Evolutionary conservation across 1,140 invertebrate species (phyloP).

Genomic region (Listronotus oregonensis): DNA sequence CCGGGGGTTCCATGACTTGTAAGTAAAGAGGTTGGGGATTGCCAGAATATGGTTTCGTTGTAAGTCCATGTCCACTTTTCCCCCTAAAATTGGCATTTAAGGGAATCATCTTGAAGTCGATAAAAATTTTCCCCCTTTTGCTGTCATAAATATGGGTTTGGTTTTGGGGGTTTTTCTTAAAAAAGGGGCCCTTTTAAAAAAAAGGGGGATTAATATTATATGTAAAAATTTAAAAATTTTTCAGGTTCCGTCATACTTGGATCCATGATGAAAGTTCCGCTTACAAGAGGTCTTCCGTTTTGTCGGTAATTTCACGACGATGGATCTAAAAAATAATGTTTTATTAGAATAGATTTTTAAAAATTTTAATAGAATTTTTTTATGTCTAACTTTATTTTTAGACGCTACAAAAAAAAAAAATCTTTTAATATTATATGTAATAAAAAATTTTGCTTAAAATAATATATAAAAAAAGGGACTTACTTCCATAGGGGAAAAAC

Average conservation of each 20-base stretch:
- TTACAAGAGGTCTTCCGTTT: conserved; percentile 56
- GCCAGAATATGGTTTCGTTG: conserved; percentile 61
- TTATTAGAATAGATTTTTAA: too few relatives aligned
- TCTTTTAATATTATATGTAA: neutral
- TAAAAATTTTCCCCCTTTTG: conserved; percentile 57
- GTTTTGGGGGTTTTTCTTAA: conserved; percentile 58
- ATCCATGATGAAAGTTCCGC: conserved; percentile 59
- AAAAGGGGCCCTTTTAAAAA: conserved; percentile 56
- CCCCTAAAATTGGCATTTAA: conserved; percentile 60
- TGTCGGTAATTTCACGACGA: conserved; percentile 56
- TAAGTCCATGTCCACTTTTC: conserved; percentile 66
- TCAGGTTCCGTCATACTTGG: conserved; percentile 58
- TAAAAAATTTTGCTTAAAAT: neutral
- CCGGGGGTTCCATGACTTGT: conserved; percentile 60
- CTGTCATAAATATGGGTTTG: conserved; percentile 54
- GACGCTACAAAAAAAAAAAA: too few relatives aligned
- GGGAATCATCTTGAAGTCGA: conserved; percentile 60
- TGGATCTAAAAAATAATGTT: conserved; percentile 52
- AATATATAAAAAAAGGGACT: conserved; percentile 7
- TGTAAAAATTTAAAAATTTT: conserved; percentile 57
- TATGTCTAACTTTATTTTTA: too few relatives aligned
- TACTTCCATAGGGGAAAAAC: conserved; percentile 60
- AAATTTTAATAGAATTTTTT: too few relatives aligned
- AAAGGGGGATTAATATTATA: conserved; percentile 59
- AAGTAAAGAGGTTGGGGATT: conserved; percentile 65